Evolutionary conservation across 2,888 invertebrate genomes (phyloP).

Genomic region (Troides aeacus): DNA sequence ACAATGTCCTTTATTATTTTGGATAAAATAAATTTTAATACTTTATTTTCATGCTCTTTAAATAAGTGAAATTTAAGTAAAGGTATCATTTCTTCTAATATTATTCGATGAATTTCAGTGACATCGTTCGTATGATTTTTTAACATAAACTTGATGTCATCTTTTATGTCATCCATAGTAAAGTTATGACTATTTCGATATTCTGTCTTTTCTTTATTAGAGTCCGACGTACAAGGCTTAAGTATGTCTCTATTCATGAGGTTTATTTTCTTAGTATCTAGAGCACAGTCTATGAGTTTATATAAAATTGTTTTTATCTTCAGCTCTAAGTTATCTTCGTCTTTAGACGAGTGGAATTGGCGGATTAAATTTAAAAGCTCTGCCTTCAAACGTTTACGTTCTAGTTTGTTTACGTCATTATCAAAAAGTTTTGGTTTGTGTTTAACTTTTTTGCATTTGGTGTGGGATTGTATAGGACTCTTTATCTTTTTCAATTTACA

Average conservation of each 20-base stretch:
- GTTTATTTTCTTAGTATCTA: background rate
- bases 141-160: conserved; percentile 1
- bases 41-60: conserved; percentile 22
- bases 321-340: conserved; percentile 11
- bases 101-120: background rate
- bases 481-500: conserved; percentile 1
- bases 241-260: background rate
- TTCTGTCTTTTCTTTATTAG: conserved; percentile 1
- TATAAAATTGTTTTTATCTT: conserved; percentile 9
- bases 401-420: background rate
- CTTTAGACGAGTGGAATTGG: conserved; percentile 1
- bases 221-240: background rate
- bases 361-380: conserved; percentile 14
- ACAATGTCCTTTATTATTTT: conserved; percentile 18
- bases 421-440: background rate
- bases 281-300: conserved; percentile 9
- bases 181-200: background rate
- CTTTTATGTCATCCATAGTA: background rate
- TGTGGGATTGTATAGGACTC: background rate
- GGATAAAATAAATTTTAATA: conserved; percentile 6
- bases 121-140: conserved; percentile 14
- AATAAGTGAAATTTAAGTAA: conserved; percentile 17
- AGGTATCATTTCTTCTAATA: conserved; percentile 19
- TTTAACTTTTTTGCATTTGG: conserved; percentile 9
- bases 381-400: conserved; percentile 10